Percentiles rank a stretch among this genome's conserved stretches.
These are phyloP conservation scores for Hermetia illucens DNA, from an alignment of 1,140 invertebrate genomes.

Conservation along the genomic window DNA sequence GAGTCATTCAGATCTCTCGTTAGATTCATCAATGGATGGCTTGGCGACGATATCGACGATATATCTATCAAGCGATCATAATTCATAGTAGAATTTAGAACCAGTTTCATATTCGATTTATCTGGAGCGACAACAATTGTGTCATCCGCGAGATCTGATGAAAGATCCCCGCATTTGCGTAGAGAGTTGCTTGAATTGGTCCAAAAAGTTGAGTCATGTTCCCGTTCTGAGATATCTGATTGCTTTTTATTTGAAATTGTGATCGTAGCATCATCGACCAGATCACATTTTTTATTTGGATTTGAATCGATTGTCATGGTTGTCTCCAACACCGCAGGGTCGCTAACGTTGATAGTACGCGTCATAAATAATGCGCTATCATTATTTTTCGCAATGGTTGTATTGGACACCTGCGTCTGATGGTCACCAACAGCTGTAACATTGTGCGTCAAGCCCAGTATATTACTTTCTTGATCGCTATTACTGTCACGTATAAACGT, in stretches of 20 bases:
- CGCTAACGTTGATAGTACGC: too few species aligned
- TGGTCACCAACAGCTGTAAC: not conserved
- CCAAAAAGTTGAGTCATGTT: too few species aligned
- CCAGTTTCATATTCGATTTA: conserved; percentile 21
- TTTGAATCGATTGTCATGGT: too few species aligned
- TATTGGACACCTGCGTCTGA: too few species aligned
- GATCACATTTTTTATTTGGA: too few species aligned
- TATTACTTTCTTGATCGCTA: not conserved
- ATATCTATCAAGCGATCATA: conserved; percentile 18
- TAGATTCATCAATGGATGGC: conserved; percentile 18
- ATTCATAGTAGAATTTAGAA: conserved; percentile 19
- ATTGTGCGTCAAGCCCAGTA: not conserved
- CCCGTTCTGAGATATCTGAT: too few species aligned
- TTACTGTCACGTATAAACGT: conserved; percentile 20
- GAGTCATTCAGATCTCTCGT: conserved; percentile 5
- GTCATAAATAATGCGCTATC: too few species aligned
- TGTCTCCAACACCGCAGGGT: too few species aligned
- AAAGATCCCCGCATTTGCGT: not conserved
- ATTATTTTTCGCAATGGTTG: too few species aligned
- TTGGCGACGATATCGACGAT: conserved; percentile 12
- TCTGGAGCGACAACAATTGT: conserved; percentile 15
- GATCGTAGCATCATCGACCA: too few species aligned
- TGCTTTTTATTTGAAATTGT: too few species aligned
- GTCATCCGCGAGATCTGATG: conserved; percentile 8
- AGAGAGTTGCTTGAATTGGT: too few species aligned